phyloP scores from a whole-genome alignment of 2,888 invertebrate genomes.

The Dorcus hopei region DNA sequence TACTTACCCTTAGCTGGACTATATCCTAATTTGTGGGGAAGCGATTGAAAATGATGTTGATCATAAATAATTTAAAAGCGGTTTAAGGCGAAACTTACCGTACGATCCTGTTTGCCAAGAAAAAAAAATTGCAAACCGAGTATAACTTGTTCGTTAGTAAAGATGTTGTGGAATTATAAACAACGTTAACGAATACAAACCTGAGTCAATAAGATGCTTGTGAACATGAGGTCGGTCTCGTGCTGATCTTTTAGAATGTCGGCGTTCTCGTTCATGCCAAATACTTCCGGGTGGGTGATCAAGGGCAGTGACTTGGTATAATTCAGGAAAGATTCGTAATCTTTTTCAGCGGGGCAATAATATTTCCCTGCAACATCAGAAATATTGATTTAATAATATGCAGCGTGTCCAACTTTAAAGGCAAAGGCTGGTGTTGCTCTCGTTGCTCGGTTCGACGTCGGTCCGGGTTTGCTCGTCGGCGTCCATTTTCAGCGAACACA shows the following conservation, averaged over 20 bases:
- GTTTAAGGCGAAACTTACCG: conserved; percentile 44
- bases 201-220: conserved; percentile 74
- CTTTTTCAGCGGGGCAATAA: conserved; percentile 68
- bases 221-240: conserved; percentile 75
- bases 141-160: too few relatives aligned
- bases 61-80: conserved; percentile 12
- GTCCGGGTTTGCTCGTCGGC: too few relatives aligned
- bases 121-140: too few relatives aligned
- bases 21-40: conserved; percentile 52
- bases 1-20: conserved; percentile 41
- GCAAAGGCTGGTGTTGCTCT: neutral
- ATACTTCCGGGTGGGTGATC: conserved; percentile 78
- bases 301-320: conserved; percentile 71
- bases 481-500: too few relatives aligned
- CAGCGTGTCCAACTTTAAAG: neutral
- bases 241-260: conserved; percentile 90
- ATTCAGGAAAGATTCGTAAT: conserved; percentile 67
- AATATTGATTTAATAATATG: conserved; percentile 4
- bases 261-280: conserved; percentile 91
- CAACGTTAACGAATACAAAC: conserved; percentile 49
- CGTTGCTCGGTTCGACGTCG: too few relatives aligned
- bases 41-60: conserved; percentile 34
- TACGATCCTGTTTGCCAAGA: conserved; percentile 45
- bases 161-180: too few relatives aligned
- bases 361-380: conserved; percentile 56